Base-by-base conservation (phyloP, 1,140 invertebrate species). In the Ceratitis capitata region DNA sequence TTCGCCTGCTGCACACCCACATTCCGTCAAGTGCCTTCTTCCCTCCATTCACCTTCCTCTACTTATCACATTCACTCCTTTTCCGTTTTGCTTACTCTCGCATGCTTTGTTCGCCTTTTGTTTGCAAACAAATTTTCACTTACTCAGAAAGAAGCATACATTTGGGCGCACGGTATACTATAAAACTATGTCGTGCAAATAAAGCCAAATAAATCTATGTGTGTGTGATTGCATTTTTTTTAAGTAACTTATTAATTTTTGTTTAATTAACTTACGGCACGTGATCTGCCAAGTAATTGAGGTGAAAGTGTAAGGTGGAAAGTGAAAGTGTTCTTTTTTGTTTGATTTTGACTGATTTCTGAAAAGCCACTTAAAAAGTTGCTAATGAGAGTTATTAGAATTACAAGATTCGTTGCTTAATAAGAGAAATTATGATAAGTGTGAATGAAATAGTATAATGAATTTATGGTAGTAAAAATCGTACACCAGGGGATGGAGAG, bases 221-320 rank as follows among this genome's bases (percentile, higher is more conserved):
- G 19, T n/a, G n/a, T n/a, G n/a, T n/a, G n/a, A n/a, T n/a, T n/a
- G n/a, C n/a, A n/a, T n/a, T n/a, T n/a, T 78, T 78, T 78, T 78
- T 78, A 7, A 56, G n/a, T 45, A 78, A 78, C 39, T 78, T 78
- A 78, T 45, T 78, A 78, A 78, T 78, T 78, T 78, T 78, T 45
- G 69, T 78, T 47, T 47, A 78, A 78, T 78, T 78, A 78, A 78
- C 69, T 78, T 78, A 78, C 69, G 69, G 69, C 69, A 39, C 69
- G 39, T 78, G 69, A 78, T 78, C 45, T 78, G 42, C 23, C 4
- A 26, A 35, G 19, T 78, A 78, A 78, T 78, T 78, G 69, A 78
- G 69, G 35, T 78, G 69, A 78, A 26, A 9, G 42, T n/a, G 39
- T 42, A 42, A 74, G 42, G n/a, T 23, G 3, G n/a, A 83, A 32